A percentile compares a stretch with the other conserved stretches of the same genome.
phyloP scores from a whole-genome alignment of 2,888 invertebrate genomes.

The Brachylomia viminalis region DNA sequence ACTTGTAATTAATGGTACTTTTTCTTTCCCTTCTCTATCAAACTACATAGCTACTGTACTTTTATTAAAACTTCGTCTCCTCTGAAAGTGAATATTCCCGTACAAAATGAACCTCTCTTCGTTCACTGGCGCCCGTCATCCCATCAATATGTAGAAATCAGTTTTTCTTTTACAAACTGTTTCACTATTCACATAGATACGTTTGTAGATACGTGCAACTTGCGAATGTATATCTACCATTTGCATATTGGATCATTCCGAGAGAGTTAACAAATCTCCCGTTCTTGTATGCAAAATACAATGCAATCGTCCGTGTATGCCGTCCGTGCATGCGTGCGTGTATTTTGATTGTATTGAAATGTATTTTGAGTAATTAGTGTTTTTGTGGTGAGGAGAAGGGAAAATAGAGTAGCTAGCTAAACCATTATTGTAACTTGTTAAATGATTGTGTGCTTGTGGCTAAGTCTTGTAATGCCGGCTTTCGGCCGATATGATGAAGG shows the following conservation, averaged over 20 bases:
- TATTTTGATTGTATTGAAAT: conserved; percentile 39
- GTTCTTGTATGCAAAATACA: conserved; percentile 67
- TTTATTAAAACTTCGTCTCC: conserved; percentile 1
- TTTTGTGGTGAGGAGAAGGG: not conserved
- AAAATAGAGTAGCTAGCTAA: not conserved
- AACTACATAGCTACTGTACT: not conserved
- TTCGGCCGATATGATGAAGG: too few relatives aligned
- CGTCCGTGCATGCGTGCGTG: conserved; percentile 41
- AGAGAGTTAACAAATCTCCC: conserved; percentile 74
- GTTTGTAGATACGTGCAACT: conserved; percentile 34
- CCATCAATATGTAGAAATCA: conserved; percentile 53
- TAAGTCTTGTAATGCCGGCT: too few relatives aligned
- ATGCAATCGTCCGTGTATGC: conserved; percentile 44
- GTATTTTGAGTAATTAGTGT: conserved; percentile 5
- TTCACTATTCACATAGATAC: conserved; percentile 40
- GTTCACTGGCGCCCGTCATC: conserved; percentile 10
- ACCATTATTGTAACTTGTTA: too few relatives aligned
- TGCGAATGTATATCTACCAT: conserved; percentile 60
- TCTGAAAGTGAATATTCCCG: not conserved
- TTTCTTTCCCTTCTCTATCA: not conserved
- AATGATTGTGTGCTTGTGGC: too few relatives aligned
- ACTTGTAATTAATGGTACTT: not conserved
- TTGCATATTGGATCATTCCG: conserved; percentile 78
- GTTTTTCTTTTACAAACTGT: conserved; percentile 55
- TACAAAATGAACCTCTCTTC: not conserved